Conservation (phyloP, 2,888 invertebrate species). For the Griposia aprilina region DNA sequence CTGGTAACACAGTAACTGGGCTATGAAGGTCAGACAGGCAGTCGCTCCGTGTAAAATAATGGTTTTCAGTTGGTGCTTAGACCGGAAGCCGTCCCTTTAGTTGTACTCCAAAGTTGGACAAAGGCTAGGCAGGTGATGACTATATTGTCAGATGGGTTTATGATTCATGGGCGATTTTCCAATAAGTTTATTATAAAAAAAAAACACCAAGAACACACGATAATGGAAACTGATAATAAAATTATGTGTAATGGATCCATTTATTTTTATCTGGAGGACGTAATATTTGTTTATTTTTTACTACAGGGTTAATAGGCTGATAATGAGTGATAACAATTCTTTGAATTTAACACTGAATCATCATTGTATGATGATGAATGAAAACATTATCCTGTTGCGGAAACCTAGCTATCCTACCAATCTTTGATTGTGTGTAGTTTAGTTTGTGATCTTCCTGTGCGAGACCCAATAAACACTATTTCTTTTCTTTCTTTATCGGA, state of each 20-base stretch:
- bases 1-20: too few relatives aligned
- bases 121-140: background rate
- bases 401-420: background rate
- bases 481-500: too few relatives aligned
- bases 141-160: background rate
- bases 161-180: background rate
- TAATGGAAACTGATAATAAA: background rate
- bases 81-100: too few relatives aligned
- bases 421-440: too few relatives aligned
- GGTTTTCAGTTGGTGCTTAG: too few relatives aligned
- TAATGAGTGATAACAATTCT: conserved; percentile 29
- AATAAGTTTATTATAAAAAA: background rate
- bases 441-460: too few relatives aligned
- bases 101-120: too few relatives aligned
- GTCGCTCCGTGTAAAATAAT: too few relatives aligned
- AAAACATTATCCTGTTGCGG: background rate
- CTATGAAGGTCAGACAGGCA: too few relatives aligned
- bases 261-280: conserved; percentile 42
- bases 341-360: conserved; percentile 34
- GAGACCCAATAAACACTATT: too few relatives aligned
- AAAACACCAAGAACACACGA: background rate
- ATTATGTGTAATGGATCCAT: conserved; percentile 1
- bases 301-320: too few relatives aligned
- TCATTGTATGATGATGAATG: conserved; percentile 5
- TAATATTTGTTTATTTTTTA: conserved; percentile 25